Percentiles rank a stretch among this genome's conserved stretches.
These are phyloP conservation scores for Eurypyga helias DNA, from an alignment of 2,113 vertebrate species.

Conservation along the genomic window DNA sequence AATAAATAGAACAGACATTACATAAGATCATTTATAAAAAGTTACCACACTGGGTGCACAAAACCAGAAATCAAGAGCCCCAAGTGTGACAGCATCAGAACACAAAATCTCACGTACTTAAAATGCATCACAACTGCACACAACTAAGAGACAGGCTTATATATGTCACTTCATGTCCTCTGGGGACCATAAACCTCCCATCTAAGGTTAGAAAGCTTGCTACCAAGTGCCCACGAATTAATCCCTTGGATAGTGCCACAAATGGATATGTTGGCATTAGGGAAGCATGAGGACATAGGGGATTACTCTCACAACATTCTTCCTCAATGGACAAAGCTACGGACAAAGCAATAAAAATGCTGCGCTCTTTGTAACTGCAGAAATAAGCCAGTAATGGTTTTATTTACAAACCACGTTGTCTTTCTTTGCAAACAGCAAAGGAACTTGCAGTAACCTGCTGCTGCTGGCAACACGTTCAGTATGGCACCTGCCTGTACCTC, in stretches of 20 bases:
- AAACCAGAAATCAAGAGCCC: background rate
- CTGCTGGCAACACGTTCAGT: background rate
- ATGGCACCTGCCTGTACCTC: background rate
- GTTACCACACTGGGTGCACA: background rate
- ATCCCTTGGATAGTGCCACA: background rate
- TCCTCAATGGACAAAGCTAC: background rate
- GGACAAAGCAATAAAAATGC: background rate
- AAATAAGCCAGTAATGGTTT: fast-evolving
- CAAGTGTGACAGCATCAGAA: background rate
- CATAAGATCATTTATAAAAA: background rate
- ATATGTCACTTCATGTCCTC: background rate
- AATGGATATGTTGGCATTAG: background rate
- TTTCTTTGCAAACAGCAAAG: background rate
- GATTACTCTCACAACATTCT: background rate
- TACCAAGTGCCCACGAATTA: background rate
- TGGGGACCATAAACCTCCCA: background rate
- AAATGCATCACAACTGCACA: background rate
- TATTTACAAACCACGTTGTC: fast-evolving
- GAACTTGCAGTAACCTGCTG: background rate
- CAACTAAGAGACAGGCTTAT: background rate
- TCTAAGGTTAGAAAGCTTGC: background rate
- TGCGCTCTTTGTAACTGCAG: background rate
- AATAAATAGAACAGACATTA: background rate
- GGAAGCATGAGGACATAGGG: background rate
- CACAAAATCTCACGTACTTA: background rate